phyloP scores from a whole-genome alignment of 1,140 invertebrate genomes.

The Chironomus striatipennis region DNA sequence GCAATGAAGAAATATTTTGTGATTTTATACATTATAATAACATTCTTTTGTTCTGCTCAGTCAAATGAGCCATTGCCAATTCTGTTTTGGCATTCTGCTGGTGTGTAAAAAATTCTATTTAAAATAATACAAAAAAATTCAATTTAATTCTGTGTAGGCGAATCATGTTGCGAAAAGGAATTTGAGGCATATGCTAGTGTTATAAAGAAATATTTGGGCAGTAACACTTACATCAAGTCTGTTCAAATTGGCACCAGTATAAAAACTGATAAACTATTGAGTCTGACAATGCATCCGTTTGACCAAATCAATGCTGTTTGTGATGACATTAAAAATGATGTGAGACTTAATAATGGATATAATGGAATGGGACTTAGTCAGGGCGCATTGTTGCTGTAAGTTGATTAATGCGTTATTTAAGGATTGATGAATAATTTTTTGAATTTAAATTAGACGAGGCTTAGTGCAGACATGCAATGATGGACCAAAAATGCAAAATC shows the following conservation, averaged over 20 bases:
- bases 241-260: neutral
- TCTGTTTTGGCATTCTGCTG: neutral
- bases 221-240: neutral
- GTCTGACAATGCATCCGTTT: neutral
- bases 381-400: slow-evolving; percentile 84
- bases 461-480: slow-evolving; percentile 80
- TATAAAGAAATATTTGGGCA: neutral
- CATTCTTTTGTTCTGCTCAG: neutral
- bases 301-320: slow-evolving; percentile 67
- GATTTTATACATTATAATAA: neutral
- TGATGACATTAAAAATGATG: slow-evolving; percentile 58
- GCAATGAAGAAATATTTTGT: neutral
- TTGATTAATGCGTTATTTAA: neutral
- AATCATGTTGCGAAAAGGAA: neutral
- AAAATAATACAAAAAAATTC: neutral
- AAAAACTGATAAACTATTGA: neutral
- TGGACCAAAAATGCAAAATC: slow-evolving; percentile 66
- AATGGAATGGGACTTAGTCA: slow-evolving; percentile 97
- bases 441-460: slow-evolving; percentile 48
- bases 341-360: slow-evolving; percentile 69
- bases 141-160: neutral
- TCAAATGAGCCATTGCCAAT: neutral
- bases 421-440: neutral
- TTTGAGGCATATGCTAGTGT: neutral
- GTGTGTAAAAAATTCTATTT: neutral